Evolutionary conservation across 2,888 invertebrate species (phyloP), one percentile per base, ranked within the genome.

Genomic region (Tetheella fluctuosa): DNA sequence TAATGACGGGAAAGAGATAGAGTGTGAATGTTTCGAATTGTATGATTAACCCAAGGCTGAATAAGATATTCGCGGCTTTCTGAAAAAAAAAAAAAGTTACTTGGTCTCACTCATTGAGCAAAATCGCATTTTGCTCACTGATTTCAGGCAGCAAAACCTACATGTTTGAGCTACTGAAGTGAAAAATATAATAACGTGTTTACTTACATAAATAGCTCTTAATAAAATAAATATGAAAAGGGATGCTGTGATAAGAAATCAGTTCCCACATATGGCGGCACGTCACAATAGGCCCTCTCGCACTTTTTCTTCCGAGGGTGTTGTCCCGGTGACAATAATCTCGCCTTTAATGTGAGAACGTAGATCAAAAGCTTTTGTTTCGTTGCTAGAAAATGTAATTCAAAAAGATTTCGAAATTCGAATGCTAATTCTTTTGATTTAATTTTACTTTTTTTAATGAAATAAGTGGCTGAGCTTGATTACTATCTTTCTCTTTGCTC

Each of bases 321-420:
- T 85, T 81, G 71, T 80, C 61, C 71, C 75, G 79, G 90, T 84
- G 89, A 85, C 84, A 80, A 89, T 79, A 87, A 84, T 88, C 88
- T 83, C 89, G 85, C 89, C 88, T 84, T 69, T 68, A 69, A 74
- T 65, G 68, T 64, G 64, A 61, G 73, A 74, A 76, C 72, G 62
- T 59, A 64, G 73, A 72, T 69, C 69, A 73, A 73, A 68, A 68
- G 63, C 65, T 62, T 68, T 69, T 70, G 63, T 68, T 57, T 25
- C 66, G 64, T 54, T 58, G 37, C 58, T 62, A 59, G 64, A 68
- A 64, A 66, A 70, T 62, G 23, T 42, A 52, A 59, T 54, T 54
- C 23, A 37, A 59, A 54, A 60, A 34, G 59, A 59, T 63, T 64
- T 61, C 65, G 60, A 69, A 74, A 71, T 67, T 70, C 56, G 75